These are phyloP conservation scores for Andricus quercusramuli DNA, from an alignment of 2,888 invertebrate genomes.

Conservation along the genomic window DNA sequence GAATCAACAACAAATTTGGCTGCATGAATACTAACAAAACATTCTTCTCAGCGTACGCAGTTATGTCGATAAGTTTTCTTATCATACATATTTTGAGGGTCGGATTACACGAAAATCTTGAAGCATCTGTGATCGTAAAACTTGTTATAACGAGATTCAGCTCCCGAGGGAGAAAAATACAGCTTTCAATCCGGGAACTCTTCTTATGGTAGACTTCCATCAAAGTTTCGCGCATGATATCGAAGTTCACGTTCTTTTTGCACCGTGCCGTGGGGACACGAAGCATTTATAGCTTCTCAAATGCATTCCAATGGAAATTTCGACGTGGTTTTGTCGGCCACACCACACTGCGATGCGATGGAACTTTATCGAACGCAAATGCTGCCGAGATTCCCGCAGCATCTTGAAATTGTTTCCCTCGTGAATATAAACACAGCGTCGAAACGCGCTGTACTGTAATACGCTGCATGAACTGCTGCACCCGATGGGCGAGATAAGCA, in stretches of 20 bases:
- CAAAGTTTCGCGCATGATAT: conserved; percentile 4
- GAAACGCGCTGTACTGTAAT: conserved; percentile 2
- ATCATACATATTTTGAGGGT: neutral
- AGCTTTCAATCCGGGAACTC: neutral
- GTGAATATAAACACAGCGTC: neutral
- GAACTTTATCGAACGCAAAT: conserved; percentile 7
- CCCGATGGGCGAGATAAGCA: neutral
- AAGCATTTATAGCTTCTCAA: conserved; percentile 7
- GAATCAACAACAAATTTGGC: too few relatives aligned
- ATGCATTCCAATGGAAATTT: conserved; percentile 7
- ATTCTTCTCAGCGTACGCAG: neutral
- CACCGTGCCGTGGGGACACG: neutral
- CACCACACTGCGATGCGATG: neutral
- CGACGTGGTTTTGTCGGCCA: neutral
- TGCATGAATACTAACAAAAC: too few relatives aligned
- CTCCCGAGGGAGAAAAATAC: neutral
- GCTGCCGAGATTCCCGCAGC: neutral
- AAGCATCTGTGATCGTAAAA: neutral
- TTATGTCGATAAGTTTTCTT: neutral
- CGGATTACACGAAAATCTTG: neutral
- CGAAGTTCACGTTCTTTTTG: conserved; percentile 2
- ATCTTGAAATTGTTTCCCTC: conserved; percentile 7
- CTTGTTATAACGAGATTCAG: neutral
- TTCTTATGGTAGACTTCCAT: neutral
- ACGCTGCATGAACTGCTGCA: conserved; percentile 7